A percentile compares a stretch with the other conserved stretches of the same genome.
Evolutionary conservation across 2,113 vertebrate genomes (phyloP).

Genomic region (Melanocharis versteri): DNA sequence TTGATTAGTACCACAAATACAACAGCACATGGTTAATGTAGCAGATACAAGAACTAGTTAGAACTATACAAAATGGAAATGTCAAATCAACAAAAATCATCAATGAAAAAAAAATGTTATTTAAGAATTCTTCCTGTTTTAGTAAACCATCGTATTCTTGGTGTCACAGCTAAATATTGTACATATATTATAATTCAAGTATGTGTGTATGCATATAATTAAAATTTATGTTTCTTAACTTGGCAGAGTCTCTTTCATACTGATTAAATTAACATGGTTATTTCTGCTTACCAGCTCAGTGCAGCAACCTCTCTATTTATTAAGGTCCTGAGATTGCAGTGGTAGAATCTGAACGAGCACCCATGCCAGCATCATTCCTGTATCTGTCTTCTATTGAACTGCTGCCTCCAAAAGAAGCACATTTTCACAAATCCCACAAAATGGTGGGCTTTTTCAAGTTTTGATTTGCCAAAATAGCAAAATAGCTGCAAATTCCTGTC

Average conservation of each 20-base stretch:
- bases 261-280: conserved; percentile 31
- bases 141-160: neutral
- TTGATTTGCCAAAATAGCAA: neutral
- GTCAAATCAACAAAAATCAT: neutral
- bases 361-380: neutral
- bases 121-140: neutral
- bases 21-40: neutral
- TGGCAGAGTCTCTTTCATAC: neutral
- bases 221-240: conserved; percentile 37
- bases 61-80: neutral
- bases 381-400: neutral
- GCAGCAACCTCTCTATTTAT: neutral
- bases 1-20: neutral
- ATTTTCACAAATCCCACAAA: conserved; percentile 27
- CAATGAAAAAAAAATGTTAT: neutral
- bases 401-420: neutral
- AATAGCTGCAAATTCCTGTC: neutral
- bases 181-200: neutral
- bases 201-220: neutral
- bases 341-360: neutral
- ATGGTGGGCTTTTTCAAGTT: conserved; percentile 17
- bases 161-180: neutral
- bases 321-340: neutral
- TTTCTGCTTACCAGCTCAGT: conserved; percentile 29
- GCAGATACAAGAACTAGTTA: neutral